phyloP scores from a whole-genome alignment of 2,797 vertebrate species.

The Rhynchotus rufescens region DNA sequence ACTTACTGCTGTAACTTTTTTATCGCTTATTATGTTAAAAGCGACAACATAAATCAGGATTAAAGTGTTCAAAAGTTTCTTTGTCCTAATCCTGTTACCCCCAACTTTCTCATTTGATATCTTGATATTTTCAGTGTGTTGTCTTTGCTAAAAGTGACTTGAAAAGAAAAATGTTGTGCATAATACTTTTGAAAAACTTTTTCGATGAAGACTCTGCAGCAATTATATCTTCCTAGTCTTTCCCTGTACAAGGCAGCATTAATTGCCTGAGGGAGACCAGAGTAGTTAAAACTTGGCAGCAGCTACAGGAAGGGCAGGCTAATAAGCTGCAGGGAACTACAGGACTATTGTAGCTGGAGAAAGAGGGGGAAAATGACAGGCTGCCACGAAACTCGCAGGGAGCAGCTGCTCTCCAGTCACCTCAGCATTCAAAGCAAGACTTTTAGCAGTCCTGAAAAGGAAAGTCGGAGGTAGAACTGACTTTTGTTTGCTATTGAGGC shows the following conservation, averaged over 20 bases:
- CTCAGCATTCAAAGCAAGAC: neutral
- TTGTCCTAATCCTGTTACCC: fast-evolving
- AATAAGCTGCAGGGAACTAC: neutral
- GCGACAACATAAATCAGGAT: fast-evolving
- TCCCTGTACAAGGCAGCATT: neutral
- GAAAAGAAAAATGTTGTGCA: neutral
- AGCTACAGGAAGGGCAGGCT: neutral
- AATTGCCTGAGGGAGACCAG: neutral
- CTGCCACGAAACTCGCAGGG: fast-evolving
- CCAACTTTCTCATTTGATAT: neutral
- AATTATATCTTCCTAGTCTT: neutral
- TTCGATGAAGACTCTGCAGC: neutral
- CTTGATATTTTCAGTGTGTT: neutral
- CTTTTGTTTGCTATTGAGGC: neutral
- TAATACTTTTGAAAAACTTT: neutral
- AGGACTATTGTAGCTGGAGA: neutral
- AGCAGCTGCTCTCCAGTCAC: neutral
- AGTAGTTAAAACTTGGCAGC: neutral
- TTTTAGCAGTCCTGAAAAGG: neutral
- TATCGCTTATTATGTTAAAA: neutral
- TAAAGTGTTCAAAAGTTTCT: neutral
- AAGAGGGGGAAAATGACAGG: neutral
- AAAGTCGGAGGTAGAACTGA: neutral
- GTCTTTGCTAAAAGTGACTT: neutral
- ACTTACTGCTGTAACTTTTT: neutral